Base-by-base conservation (phyloP, 2,888 invertebrate genomes). In the Volucella bombylans region DNA sequence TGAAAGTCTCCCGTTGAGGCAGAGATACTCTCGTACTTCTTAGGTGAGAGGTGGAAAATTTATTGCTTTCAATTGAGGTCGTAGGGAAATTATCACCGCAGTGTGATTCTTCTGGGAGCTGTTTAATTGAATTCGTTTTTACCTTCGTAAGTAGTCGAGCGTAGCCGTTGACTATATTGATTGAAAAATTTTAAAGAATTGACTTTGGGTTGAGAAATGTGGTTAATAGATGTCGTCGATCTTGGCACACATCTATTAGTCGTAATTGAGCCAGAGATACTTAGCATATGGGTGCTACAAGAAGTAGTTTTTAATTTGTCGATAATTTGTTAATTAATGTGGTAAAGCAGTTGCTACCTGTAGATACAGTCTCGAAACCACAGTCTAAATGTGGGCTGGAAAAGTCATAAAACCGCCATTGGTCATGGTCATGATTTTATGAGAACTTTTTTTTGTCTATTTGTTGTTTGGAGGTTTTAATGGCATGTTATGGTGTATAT, bases 161-260 rank as follows among this genome's bases (percentile, higher is more conserved):
- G 23, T n/a, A 55, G 8, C 31, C 8, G 10, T 31, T 31, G 38
- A 39, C 38, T 11, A 9, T 2, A 9, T 38, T 55, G 12, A 55
- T 8, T n/a, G n/a, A 38, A 8, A 38, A 39, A 38, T 55, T 57
- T 10, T 12, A 55, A 14, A 52, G 1, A 18, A 14, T 1, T n/a
- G 12, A 43, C 18, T 8, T 59, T 8, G 8, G 61, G 47, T 52
- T 71, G 38, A 64, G 45, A 23, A 31, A 12, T 52, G 14, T 67
- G 52, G 79, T 52, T 72, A 65, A 50, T 77, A 71, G 65, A 52
- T 64, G 71, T 49, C 64, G 74, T 57, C 69, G 80, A 39, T 82
- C 76, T 82, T 82, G 82, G 41, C 82, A 76, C 57, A 76, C 65
- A 71, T 59, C 41, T 61, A 41, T 47, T 73, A 61, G 45, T 47